These are phyloP conservation scores for Aeoliscus strigatus DNA, from an alignment of 2,797 vertebrate genomes.

Conservation along the genomic window DNA sequence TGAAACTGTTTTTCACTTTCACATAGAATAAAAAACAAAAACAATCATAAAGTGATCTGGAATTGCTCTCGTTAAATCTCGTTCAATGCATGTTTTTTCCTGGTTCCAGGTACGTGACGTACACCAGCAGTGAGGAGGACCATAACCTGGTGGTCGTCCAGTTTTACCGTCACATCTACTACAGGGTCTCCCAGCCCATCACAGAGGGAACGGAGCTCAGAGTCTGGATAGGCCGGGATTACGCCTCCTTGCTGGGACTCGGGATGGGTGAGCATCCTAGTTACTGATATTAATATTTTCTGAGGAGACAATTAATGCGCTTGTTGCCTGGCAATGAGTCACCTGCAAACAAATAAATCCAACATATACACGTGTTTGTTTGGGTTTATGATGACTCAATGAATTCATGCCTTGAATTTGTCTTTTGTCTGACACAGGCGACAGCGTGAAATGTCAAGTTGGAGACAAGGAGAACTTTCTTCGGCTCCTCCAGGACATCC, in stretches of 20 bases:
- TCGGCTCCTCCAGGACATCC: conserved; percentile 73
- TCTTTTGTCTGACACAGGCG: conserved; percentile 47
- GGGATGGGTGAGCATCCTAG: conserved; percentile 71
- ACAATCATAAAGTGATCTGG: too few relatives aligned
- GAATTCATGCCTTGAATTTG: too few relatives aligned
- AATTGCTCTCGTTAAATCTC: too few relatives aligned
- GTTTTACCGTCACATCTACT: conserved; percentile 73
- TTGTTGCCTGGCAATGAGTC: too few relatives aligned
- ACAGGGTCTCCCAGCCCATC: conserved; percentile 67
- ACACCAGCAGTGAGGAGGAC: conserved; percentile 64
- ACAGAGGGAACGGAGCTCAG: conserved; percentile 63
- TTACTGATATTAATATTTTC: too few relatives aligned
- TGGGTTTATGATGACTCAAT: too few relatives aligned
- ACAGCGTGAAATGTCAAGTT: conserved; percentile 71
- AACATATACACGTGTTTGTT: too few relatives aligned
- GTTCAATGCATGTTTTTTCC: too few relatives aligned
- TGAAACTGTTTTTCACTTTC: too few relatives aligned
- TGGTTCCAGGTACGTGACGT: conserved; percentile 68
- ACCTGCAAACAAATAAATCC: too few relatives aligned
- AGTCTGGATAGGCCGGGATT: conserved; percentile 75
- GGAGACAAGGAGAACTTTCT: conserved; percentile 75
- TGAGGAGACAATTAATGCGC: too few relatives aligned
- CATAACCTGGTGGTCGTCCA: conserved; percentile 74
- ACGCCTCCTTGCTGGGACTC: conserved; percentile 70
- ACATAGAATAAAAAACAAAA: too few relatives aligned